Base-by-base conservation (phyloP, 2,113 vertebrate species). In the Neopipo cinnamomea region DNA sequence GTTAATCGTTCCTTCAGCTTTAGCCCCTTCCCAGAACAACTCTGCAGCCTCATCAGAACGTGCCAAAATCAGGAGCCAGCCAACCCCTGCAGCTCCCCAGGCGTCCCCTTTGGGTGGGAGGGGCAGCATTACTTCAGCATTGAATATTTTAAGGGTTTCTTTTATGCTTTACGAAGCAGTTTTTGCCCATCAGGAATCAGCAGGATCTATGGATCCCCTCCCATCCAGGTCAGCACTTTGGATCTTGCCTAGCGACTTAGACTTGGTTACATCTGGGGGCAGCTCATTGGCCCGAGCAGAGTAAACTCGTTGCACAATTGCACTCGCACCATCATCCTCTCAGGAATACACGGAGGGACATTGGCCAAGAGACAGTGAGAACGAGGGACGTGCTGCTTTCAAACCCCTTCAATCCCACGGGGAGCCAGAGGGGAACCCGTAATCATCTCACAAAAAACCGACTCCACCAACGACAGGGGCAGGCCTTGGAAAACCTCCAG, bases 211-310 rank as follows among this genome's bases (percentile, higher is more conserved):
- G 92, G 90, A 33, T 88, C 68, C 61, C 52, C 92, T 96, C 95
- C 95, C 92, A 68, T 53, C 65, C 88, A 74, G 82, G 49, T 95
- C 95, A 97, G 96, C 96, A 94, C 62, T 93, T 95, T 88, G 63
- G 14, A 62, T 76, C 94, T 79, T 82, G 93, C 91, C 93, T 95
- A 84, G 93, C 95, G 83, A n/a, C 92, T 80, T 17, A 8, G 12
- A 74, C 39, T 46, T 30, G 85, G 88, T 83, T 88, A 33, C 78
- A 8, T 44, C 91, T 87, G 67, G 31, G 61, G 78, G 74, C 19
- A 58, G 74, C 75, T 88, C 55, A 39, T 62, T 80, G 91, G 95
- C 82, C 66, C 3, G 3, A 3, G 28, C 85, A 56, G 53, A 59
- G 62, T 35, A 30, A 87, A 68, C 39, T 14, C 0, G 1, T 95